Evolutionary conservation across 2,888 invertebrate species (phyloP).

Genomic region (Atethmia centrago): DNA sequence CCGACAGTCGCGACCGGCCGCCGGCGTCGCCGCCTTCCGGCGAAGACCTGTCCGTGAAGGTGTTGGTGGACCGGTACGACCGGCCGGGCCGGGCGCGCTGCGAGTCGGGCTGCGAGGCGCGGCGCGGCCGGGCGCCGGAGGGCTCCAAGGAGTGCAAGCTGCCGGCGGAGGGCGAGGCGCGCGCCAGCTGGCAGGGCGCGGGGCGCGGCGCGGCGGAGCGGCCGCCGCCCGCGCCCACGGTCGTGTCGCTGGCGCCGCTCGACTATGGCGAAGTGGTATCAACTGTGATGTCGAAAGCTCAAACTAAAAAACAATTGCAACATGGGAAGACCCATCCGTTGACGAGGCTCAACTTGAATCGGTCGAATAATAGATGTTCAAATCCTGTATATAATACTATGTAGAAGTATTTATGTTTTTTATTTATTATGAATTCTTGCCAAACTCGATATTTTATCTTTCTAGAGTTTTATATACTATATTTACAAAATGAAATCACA

Average conservation of each 20-base stretch:
- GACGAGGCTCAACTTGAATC: slow-evolving; percentile 95
- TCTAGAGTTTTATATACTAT: slow-evolving; percentile 90
- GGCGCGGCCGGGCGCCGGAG: slow-evolving; percentile 62
- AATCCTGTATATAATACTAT: slow-evolving; percentile 97
- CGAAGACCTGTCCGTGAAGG: slow-evolving; percentile 92
- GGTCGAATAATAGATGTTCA: slow-evolving; percentile 93
- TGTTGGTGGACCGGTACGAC: slow-evolving; percentile 94
- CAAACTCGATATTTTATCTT: slow-evolving; percentile 90
- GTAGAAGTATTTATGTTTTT: slow-evolving; percentile 92
- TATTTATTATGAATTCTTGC: slow-evolving; percentile 90
- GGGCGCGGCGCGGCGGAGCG: slow-evolving; percentile 76
- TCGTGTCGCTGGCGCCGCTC: slow-evolving; percentile 81
- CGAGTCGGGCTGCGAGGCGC: slow-evolving; percentile 72
- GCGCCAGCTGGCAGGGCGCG: slow-evolving; percentile 72
- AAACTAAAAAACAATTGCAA: slow-evolving; percentile 95
- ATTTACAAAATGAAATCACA: slow-evolving; percentile 89
- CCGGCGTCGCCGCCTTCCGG: slow-evolving; percentile 94
- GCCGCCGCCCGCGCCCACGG: slow-evolving; percentile 83
- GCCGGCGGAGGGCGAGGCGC: slow-evolving; percentile 66
- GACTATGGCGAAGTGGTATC: slow-evolving; percentile 91
- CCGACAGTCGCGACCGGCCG: slow-evolving; percentile 68
- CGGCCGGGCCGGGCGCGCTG: slow-evolving; percentile 74
- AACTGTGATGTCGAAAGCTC: slow-evolving; percentile 93
- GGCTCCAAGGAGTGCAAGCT: slow-evolving; percentile 64
- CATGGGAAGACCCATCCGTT: slow-evolving; percentile 98